Evolutionary conservation across 2,113 vertebrate genomes (phyloP), one percentile per base, ranked within the genome.

Genomic region (Sciurus niger): DNA sequence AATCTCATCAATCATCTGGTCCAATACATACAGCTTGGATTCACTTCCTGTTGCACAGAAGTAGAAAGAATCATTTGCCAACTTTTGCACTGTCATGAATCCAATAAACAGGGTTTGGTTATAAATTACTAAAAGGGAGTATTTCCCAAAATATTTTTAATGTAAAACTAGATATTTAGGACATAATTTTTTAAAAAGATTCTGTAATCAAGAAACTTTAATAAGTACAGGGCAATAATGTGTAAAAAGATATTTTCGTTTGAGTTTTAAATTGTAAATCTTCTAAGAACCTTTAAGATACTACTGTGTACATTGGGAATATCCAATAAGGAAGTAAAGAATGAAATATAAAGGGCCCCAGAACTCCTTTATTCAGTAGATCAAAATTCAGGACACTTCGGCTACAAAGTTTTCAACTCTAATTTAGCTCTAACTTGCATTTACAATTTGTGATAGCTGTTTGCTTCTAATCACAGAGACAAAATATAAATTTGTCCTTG

Each of bases 141-240:
- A 83, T 51, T 90, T 74, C 6, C 17, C 82, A 12, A 58, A 85
- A 70, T 2, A 24, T 8, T 46, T 65, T 90, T 87, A 34, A 55
- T 84, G 30, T 84, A 83, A 89, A 87, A 43, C 40, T 79, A 86
- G 72, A 70, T 46, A 77, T 37, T 72, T 93, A 70, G 17, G 18
- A 60, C 18, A 70, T 91, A 34, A 92, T 32, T 89, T 95, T 34
- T 2, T 58, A 58, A 51, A 76, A 95, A 85, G 18, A 74, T 84
- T 89, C 73, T 90, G 4, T 65, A 70, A 82, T 92, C 84, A 82
- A 51, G 14, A 89, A 80, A 67, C 51, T 92, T 95, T 96, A 74
- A 90, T 2, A 89, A 95, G 6, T n/a, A 48, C 14, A 90, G 63
- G 13, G 16, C 77, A 92, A 77, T 58, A 89, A 90, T 70, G 37